phyloP scores from a whole-genome alignment of 2,113 vertebrate genomes.

The Tilapia sparmanii region DNA sequence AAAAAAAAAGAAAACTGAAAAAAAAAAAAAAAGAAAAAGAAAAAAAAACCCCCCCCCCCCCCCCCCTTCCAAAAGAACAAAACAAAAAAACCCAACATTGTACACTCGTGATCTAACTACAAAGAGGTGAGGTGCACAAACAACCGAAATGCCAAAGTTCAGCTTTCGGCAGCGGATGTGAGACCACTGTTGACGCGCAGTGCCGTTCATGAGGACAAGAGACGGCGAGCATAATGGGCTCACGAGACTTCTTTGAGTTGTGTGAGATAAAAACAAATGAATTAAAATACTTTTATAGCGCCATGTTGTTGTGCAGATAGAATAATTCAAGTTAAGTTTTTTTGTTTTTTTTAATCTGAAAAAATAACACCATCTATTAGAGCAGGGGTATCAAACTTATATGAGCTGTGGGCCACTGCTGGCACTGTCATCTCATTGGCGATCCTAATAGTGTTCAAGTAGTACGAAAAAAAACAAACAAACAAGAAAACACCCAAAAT shows the following conservation, averaged over 20 bases:
- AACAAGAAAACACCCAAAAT: background rate
- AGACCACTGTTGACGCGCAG: background rate
- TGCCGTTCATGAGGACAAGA: background rate
- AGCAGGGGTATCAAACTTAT: background rate
- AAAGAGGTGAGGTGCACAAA: background rate
- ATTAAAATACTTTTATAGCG: background rate
- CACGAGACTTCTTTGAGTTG: background rate
- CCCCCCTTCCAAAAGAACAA: too few relatives aligned
- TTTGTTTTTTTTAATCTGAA: background rate
- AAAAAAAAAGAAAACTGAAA: too few relatives aligned
- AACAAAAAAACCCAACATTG: background rate
- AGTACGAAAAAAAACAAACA: background rate
- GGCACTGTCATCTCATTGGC: background rate
- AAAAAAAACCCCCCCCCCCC: too few relatives aligned
- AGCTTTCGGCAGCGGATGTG: background rate
- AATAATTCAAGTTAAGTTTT: background rate
- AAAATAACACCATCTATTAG: background rate
- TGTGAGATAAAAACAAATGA: background rate
- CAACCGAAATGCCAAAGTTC: background rate
- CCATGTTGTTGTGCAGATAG: background rate
- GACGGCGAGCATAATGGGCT: background rate
- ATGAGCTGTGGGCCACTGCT: background rate
- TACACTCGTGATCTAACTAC: background rate
- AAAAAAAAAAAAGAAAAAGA: too few relatives aligned
- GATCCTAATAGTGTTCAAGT: background rate